Evolutionary conservation across 2,113 vertebrate genomes (phyloP), one percentile per base, ranked within the genome.

Genomic region (Mastomys natalensis): DNA sequence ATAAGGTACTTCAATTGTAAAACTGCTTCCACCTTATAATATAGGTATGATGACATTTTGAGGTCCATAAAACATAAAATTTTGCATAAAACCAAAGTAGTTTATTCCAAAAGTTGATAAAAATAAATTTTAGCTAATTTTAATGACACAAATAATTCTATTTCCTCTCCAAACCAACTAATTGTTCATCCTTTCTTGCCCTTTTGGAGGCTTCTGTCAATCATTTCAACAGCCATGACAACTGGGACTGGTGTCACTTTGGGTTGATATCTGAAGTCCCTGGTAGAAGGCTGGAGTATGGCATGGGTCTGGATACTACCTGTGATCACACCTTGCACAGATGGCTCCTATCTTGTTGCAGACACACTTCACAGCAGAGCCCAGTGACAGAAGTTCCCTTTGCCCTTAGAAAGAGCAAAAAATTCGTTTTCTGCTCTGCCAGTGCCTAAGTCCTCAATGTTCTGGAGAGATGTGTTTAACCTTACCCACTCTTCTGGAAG

Each of bases 71-170:
- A 89, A 78, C 11, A 55, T 66, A 87, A 91, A 85, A 60, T 31
- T 10, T 60, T 84, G 37, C n/a, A 62, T 13, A 43, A 84, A 62
- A 7, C 15, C 8, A 13, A 43, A 43, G 4, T 62, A 12, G 7
- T 48, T 90, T 62, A 88, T 72, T 91, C 29, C 16, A 62, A 93
- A 91, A 51, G 15, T 82, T 72, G 80, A 88, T 62, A 48, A 92
- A 34, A 17, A 74, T 74, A 22, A 6, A 81, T 93, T 97, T 82
- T 90, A 45, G 51, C 24, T 64, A 72, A 58, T 88, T 91, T 90
- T 91, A 90, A 92, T 86, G 26, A 91, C 2, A 77, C 29, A 89
- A 37, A 29, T 66, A 76, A 37, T 85, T 72, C 16, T 89, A 37
- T 68, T 88, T 94, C 43, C 43, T 81, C 21, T 87, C 24, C 22